phyloP scores from a whole-genome alignment of 2,113 vertebrate species.

The Burhinus oedicnemus region DNA sequence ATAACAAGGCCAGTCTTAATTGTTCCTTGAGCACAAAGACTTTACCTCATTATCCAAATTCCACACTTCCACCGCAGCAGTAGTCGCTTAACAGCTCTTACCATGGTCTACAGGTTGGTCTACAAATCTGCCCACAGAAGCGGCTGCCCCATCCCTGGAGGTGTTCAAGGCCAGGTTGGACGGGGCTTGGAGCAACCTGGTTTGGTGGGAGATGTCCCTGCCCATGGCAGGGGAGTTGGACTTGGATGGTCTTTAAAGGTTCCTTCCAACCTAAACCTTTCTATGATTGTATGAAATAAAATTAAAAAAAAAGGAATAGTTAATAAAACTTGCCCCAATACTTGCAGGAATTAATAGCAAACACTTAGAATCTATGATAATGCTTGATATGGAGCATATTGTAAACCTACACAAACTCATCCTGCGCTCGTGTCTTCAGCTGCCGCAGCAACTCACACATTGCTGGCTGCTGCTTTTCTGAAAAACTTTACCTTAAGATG shows the following conservation, averaged over 20 bases:
- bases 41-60: too few relatives aligned
- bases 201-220: fast-evolving
- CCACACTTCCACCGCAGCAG: neutral
- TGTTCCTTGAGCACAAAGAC: too few relatives aligned
- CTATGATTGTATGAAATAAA: neutral
- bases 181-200: fast-evolving
- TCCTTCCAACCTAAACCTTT: neutral
- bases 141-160: neutral
- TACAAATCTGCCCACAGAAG: neutral
- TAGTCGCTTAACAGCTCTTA: neutral
- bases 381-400: too few relatives aligned
- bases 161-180: neutral
- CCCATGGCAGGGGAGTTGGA: fast-evolving
- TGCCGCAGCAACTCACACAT: fast-evolving
- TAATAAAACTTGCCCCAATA: neutral
- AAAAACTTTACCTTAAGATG: neutral
- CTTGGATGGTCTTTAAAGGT: neutral
- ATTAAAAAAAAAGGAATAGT: neutral
- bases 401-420: neutral
- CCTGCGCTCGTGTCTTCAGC: fast-evolving
- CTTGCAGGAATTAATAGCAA: neutral
- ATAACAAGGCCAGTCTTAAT: too few relatives aligned
- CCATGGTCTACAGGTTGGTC: fast-evolving
- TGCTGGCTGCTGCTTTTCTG: neutral
- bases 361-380: too few relatives aligned